A percentile compares a stretch with the other conserved stretches of the same genome.
phyloP scores from a whole-genome alignment of 2,888 invertebrate species.

The Coenonympha glycerion region DNA sequence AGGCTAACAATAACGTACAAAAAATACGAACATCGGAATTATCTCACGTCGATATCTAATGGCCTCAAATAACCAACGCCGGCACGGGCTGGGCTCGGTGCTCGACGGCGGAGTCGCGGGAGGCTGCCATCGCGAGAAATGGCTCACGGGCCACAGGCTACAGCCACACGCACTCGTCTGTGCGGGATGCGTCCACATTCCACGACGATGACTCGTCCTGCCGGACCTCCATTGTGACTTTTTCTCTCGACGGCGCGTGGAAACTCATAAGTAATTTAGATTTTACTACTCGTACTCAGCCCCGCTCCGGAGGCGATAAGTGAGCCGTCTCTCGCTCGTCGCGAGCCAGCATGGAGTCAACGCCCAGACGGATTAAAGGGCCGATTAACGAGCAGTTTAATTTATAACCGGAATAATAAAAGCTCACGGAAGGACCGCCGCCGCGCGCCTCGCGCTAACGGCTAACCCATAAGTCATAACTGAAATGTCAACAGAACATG shows the following conservation, averaged over 20 bases:
- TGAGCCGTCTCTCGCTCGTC: constrained; percentile 40
- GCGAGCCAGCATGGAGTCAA: constrained; percentile 55
- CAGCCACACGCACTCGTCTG: too few relatives aligned
- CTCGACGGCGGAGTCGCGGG: background rate
- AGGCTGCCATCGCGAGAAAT: constrained; percentile 21
- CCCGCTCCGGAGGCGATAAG: constrained; percentile 40
- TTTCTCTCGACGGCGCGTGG: constrained; percentile 37
- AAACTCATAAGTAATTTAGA: constrained; percentile 44
- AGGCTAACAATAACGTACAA: constrained; percentile 70
- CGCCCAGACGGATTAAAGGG: constrained; percentile 73
- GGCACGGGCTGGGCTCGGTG: constrained; percentile 3
- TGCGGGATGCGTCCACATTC: constrained; percentile 62
- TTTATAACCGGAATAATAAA: constrained; percentile 72
- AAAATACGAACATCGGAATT: constrained; percentile 52
- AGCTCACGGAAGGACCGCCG: constrained; percentile 54
- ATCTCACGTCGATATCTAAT: constrained; percentile 62
- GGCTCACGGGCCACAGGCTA: too few relatives aligned
- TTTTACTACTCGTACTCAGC: constrained; percentile 44
- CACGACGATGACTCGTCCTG: constrained; percentile 53
- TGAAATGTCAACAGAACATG: constrained; percentile 52
- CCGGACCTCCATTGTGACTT: constrained; percentile 34
- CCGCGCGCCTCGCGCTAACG: constrained; percentile 36
- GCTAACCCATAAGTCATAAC: constrained; percentile 47
- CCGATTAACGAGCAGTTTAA: constrained; percentile 70
- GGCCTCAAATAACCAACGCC: constrained; percentile 29